Percentiles rank a stretch among this genome's conserved stretches.
phyloP scores from a whole-genome alignment of 2,797 vertebrate genomes.

The Tenualosa thibaudeaui region DNA sequence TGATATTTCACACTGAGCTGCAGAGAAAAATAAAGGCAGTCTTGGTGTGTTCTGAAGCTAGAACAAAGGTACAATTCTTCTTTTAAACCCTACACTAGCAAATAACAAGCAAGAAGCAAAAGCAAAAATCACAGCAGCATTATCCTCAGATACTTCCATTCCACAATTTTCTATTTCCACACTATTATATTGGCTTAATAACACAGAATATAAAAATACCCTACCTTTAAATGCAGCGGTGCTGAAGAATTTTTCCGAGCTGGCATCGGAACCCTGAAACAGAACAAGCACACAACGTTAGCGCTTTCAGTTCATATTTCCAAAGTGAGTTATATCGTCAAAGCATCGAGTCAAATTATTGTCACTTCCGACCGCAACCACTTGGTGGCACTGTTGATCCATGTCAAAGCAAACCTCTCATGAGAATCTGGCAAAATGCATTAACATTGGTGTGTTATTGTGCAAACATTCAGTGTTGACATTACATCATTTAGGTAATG shows the following conservation, averaged over 20 bases:
- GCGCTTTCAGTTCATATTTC: not conserved
- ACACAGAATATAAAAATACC: not conserved
- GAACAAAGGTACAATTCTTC: not conserved
- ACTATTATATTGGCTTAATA: not conserved
- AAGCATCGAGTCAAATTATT: slow-evolving; percentile 54
- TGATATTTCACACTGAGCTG: slow-evolving; percentile 49
- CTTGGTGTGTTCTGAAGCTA: slow-evolving; percentile 26
- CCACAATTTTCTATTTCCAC: not conserved
- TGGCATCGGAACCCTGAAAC: slow-evolving; percentile 90
- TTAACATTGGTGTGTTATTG: slow-evolving; percentile 47
- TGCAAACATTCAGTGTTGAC: slow-evolving; percentile 55
- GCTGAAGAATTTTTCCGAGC: slow-evolving; percentile 95
- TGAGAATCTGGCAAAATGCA: slow-evolving; percentile 32
- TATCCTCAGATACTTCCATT: not conserved
- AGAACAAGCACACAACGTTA: slow-evolving; percentile 34
- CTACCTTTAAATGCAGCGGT: slow-evolving; percentile 93
- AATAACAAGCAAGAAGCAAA: not conserved
- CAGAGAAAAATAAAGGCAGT: slow-evolving; percentile 40
- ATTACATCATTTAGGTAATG: slow-evolving; percentile 60
- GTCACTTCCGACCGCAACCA: slow-evolving; percentile 63
- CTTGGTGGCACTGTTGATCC: slow-evolving; percentile 87
- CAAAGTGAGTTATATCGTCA: slow-evolving; percentile 42
- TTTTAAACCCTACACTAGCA: not conserved
- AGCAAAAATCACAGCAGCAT: not conserved
- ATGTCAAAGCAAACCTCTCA: slow-evolving; percentile 41